Percentiles rank a stretch among this genome's conserved stretches.
phyloP scores from a whole-genome alignment of 2,113 vertebrate species.

The Toxotes chatareus region DNA sequence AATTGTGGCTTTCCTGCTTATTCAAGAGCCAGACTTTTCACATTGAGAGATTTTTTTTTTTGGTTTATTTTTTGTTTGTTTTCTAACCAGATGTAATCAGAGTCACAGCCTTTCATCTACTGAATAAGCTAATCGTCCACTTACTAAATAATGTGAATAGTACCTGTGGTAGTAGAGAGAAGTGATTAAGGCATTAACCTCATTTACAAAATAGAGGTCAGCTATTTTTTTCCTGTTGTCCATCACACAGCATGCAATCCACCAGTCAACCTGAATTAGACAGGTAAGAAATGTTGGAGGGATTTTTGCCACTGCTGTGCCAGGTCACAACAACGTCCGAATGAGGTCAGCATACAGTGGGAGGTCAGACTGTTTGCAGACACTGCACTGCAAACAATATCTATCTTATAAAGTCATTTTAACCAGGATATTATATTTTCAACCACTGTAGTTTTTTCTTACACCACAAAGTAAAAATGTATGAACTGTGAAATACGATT shows the following conservation, averaged over 20 bases:
- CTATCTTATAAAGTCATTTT: neutral
- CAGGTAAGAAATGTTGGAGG: neutral
- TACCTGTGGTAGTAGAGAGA: slow-evolving; percentile 4
- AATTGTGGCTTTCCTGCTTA: neutral
- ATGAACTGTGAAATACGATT: neutral
- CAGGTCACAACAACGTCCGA: neutral
- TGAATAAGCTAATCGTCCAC: slow-evolving; percentile 18
- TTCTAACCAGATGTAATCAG: neutral
- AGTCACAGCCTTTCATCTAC: neutral
- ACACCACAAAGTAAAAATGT: neutral
- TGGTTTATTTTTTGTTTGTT: neutral
- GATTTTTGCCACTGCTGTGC: slow-evolving; percentile 14
- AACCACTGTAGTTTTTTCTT: neutral
- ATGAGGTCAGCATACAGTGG: slow-evolving; percentile 50
- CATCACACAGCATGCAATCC: slow-evolving; percentile 23
- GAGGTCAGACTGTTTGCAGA: slow-evolving; percentile 23
- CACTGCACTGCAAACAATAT: neutral
- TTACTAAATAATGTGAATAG: slow-evolving; percentile 8
- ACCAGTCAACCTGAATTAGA: slow-evolving; percentile 25
- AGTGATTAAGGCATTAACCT: slow-evolving; percentile 57
- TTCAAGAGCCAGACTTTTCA: neutral
- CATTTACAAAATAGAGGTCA: slow-evolving; percentile 55
- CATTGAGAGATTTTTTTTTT: neutral
- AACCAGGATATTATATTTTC: neutral
- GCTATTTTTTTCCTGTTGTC: slow-evolving; percentile 31